Evolutionary conservation across 2,888 invertebrate species (phyloP), one percentile per base, ranked within the genome.

Genomic region (Trypoxylon attenuatum): DNA sequence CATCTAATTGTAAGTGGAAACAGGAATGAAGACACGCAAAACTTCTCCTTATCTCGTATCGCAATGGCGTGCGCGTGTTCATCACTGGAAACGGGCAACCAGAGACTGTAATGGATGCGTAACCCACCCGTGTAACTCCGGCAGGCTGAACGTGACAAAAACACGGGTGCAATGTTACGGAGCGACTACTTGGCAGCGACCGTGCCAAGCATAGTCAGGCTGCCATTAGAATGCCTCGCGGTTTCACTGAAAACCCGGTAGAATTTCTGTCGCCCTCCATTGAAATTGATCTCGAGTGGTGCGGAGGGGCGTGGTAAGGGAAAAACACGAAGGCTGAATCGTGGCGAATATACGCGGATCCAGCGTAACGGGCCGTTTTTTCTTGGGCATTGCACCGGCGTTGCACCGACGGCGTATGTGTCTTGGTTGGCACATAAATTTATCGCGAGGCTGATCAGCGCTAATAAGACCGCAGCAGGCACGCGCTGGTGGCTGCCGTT

Each of bases 191-290:
- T 61, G 68, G 55, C 67, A 61, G 61, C 60, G 59, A 55, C 56
- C 68, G 51, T 57, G 59, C 53, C 19, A 53, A 54, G 50, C 64
- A 62, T 68, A 62, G 50, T 47, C 49, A 51, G 59, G 66, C 8
- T 55, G 19, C 50, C 59, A 64, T 61, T 70, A 54, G 70, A 70
- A 65, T 61, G 51, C 51, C 60, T 39, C 46, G 53, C 54, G 52
- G 61, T 61, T 62, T 72, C 74, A 61, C 61, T 75, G 73, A 76
- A 69, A 66, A 45, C 69, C 55, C 64, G 76, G 76, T 76, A 76
- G 73, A 75, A 64, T 64, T 64, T 76, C 76, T 69, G 72, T 76
- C 74, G 73, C 59, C 62, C 59, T 72, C 66, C 55, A 70, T 76
- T 69, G 55, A 50, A 49, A 64, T 33, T 13, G 1, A 13, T 33